Base-by-base conservation (phyloP, 2,797 vertebrate genomes). In the Hydrolagus colliei region DNA sequence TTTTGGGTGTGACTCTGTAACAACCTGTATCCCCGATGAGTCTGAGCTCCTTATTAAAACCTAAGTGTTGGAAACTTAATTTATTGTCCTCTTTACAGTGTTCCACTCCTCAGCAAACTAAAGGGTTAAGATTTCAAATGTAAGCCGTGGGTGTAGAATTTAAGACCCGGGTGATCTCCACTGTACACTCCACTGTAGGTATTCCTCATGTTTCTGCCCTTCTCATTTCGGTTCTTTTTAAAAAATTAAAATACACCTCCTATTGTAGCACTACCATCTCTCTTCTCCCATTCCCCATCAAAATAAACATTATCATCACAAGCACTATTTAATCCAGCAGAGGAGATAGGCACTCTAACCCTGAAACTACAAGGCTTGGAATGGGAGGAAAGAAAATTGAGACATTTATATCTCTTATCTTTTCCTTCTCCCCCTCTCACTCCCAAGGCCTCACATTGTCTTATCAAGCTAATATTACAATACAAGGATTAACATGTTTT, bases 41-140 rank as follows among this genome's bases (percentile, higher is more conserved):
- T n/a, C n/a, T n/a, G n/a, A 16, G 18, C 41, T 74, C 73, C 73
- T 74, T 74, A 16, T 41, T 74, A 74, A 74, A 74, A 74, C 32
- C 16, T 35, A 35, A 41, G 13, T 74, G 73, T 74, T 74, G 32
- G 32, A 74, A 41, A 74, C 27, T 8, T 74, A 74, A 41, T 76
- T 20, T 10, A 59, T 76, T 76, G 41, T 52, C 74, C 35, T 7
- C 73, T 74, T 74, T 41, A 74, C 41, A 14, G 32, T 74, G 14
- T 10, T 76, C 59, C 35, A 52, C 74, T 52, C 59, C 9, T 76
- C 35, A 52, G 11, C 62, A 61, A 18, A 78, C 20, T 78, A n/a
- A 61, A 78, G 9, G 59, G 8, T 11, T 61, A 61, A 61, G 35
- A 11, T 78, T 62, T 62, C 20, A 78, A 78, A 32, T 76, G 61